Evolutionary conservation across 2,888 invertebrate genomes (phyloP).

Genomic region (Hipparchia semele): DNA sequence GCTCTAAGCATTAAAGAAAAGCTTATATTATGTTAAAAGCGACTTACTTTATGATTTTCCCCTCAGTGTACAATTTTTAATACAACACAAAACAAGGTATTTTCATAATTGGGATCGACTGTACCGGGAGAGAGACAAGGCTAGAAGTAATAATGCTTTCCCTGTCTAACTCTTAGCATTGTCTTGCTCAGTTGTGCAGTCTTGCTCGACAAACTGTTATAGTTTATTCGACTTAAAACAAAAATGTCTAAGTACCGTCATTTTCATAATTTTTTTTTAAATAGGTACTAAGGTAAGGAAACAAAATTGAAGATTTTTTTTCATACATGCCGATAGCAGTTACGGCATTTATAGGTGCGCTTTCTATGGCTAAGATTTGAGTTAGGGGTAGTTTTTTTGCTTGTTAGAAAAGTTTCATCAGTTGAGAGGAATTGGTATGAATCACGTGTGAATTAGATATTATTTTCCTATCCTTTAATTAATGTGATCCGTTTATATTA

Average conservation of each 20-base stretch:
- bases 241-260: background rate
- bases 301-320: no score
- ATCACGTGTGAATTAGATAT: no score
- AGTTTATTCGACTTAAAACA: background rate
- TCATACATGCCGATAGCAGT: no score
- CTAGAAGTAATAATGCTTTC: background rate
- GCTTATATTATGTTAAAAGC: slow-evolving; percentile 57
- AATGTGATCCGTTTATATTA: no score
- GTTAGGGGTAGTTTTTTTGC: no score
- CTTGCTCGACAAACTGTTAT: background rate
- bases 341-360: no score
- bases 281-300: no score
- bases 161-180: slow-evolving; percentile 1
- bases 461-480: no score
- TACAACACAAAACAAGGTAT: slow-evolving; percentile 46
- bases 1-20: slow-evolving; percentile 73
- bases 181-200: slow-evolving; percentile 13
- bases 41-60: slow-evolving; percentile 77
- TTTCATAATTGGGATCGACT: slow-evolving; percentile 2
- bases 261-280: background rate
- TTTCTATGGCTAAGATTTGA: no score
- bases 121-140: slow-evolving; percentile 15
- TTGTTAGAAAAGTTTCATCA: no score
- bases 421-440: no score
- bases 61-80: slow-evolving; percentile 80